Conservation (phyloP, 2,113 vertebrate genomes). For the Accipiter cooperii region DNA sequence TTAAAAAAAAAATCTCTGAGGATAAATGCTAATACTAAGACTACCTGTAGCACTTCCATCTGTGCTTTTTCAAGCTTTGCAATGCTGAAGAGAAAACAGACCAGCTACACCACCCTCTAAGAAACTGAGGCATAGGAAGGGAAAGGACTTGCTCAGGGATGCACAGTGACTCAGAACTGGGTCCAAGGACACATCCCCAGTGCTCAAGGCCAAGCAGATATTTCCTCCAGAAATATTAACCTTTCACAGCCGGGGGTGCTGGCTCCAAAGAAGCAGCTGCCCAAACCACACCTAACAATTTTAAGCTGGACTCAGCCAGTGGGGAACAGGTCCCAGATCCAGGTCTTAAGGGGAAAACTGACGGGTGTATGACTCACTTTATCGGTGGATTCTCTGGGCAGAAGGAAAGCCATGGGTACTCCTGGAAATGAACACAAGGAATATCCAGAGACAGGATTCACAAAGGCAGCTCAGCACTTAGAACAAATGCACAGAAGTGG, state of each 20-base stretch:
- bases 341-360: slow-evolving; percentile 73
- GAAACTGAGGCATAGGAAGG: neutral
- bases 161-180: neutral
- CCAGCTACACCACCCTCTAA: neutral
- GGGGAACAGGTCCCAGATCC: slow-evolving; percentile 73
- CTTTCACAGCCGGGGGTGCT: neutral
- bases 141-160: neutral
- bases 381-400: neutral
- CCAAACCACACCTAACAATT: neutral
- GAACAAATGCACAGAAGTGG: neutral
- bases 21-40: neutral
- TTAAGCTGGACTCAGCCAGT: slow-evolving; percentile 61
- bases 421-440: neutral
- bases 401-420: neutral
- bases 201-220: neutral
- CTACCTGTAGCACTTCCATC: neutral
- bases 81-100: neutral
- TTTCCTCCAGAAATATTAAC: neutral
- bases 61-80: neutral
- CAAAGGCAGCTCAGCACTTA: neutral
- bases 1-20: neutral
- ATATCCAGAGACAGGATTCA: neutral
- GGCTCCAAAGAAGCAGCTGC: neutral
- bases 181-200: neutral
- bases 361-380: neutral